These are phyloP conservation scores for Caenorhabditis wallacei DNA, from an alignment of 2,888 invertebrate genomes.

Conservation along the genomic window DNA sequence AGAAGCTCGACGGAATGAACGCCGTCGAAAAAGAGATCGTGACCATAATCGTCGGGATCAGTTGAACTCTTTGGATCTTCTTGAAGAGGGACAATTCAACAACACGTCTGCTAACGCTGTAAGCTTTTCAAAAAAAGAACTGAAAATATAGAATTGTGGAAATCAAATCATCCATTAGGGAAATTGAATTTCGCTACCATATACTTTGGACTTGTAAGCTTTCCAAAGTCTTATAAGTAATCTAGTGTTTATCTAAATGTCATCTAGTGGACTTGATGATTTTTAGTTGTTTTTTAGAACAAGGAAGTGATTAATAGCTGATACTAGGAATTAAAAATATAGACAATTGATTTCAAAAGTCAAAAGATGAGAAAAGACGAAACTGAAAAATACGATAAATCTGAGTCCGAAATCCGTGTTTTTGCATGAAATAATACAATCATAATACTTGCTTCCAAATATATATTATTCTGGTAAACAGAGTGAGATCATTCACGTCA, in stretches of 20 bases:
- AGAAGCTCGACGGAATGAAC: slow-evolving; percentile 79
- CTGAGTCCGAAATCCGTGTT: slow-evolving; percentile 10
- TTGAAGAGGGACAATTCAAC: slow-evolving; percentile 66
- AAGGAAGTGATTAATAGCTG: not conserved
- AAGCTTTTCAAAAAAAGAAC: not conserved
- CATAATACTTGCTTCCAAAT: slow-evolving; percentile 10
- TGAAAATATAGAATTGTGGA: not conserved
- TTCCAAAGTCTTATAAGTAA: not conserved
- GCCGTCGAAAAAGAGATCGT: slow-evolving; percentile 76
- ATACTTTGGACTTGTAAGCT: slow-evolving; percentile 31
- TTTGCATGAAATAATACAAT: slow-evolving; percentile 17
- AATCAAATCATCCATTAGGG: slow-evolving; percentile 25
- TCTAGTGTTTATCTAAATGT: slow-evolving; percentile 9
- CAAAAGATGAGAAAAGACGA: not conserved
- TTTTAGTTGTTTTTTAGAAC: not conserved
- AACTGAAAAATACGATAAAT: not conserved
- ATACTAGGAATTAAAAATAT: not conserved
- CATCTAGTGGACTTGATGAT: slow-evolving; percentile 16
- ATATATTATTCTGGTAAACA: slow-evolving; percentile 21
- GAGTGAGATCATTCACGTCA: slow-evolving; percentile 40
- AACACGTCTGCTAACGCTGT: slow-evolving; percentile 50
- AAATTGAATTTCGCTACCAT: slow-evolving; percentile 11
- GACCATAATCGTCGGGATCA: slow-evolving; percentile 56
- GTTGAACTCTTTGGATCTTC: slow-evolving; percentile 58
- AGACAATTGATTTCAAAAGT: too few relatives aligned